These are phyloP conservation scores for Drosophila rubida DNA, from an alignment of 2,888 invertebrate species.

Conservation along the genomic window DNA sequence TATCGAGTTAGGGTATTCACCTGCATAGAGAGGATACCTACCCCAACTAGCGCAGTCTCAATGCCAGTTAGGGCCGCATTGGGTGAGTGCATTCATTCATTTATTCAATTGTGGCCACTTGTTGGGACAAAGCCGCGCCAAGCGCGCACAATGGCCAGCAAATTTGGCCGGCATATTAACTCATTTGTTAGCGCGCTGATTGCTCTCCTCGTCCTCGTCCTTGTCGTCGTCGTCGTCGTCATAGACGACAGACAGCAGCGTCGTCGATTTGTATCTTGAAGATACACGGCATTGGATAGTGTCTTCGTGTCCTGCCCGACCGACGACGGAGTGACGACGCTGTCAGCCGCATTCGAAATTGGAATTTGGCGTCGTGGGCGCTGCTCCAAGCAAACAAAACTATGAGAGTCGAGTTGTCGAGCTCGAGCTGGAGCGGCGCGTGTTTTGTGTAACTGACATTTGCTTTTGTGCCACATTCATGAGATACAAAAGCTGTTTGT, in stretches of 20 bases:
- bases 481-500: conserved; percentile 65
- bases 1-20: too few relatives aligned
- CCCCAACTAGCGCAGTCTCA: conserved; percentile 5
- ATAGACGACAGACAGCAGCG: conserved; percentile 15
- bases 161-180: conserved; percentile 73
- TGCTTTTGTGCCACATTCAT: conserved; percentile 49
- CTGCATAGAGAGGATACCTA: conserved; percentile 20
- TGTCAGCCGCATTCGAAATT: conserved; percentile 78
- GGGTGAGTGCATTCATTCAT: conserved; percentile 63
- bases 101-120: conserved; percentile 78
- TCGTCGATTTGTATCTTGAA: conserved; percentile 65
- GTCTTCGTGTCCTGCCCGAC: conserved; percentile 12
- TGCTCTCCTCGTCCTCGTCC: conserved; percentile 64
- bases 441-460: conserved; percentile 75
- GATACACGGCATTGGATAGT: conserved; percentile 26
- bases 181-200: conserved; percentile 75
- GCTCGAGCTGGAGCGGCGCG: conserved; percentile 41
- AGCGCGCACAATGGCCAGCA: conserved; percentile 61
- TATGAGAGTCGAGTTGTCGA: conserved; percentile 14
- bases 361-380: conserved; percentile 60
- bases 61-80: not conserved
- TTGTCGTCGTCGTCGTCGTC: conserved; percentile 6
- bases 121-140: conserved; percentile 66
- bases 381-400: conserved; percentile 45
- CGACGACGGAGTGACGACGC: conserved; percentile 66